phyloP scores from a whole-genome alignment of 2,888 invertebrate genomes.

The Himalopsyche kuldschensis region DNA sequence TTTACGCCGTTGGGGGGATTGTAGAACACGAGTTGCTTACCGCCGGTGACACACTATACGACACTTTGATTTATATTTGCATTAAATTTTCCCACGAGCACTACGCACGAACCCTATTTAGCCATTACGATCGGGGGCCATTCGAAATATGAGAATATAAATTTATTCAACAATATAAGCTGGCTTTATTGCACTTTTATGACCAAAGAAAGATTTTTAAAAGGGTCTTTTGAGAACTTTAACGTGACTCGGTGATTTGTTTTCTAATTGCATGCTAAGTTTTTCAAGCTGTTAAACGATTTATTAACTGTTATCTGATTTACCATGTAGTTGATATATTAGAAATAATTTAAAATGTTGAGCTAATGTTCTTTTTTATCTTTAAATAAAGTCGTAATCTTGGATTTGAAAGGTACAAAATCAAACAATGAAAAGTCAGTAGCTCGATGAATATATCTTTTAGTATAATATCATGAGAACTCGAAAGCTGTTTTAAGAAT shows the following conservation, averaged over 20 bases:
- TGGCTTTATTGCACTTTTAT: constrained; percentile 18
- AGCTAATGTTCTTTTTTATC: neutral
- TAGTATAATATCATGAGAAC: too few relatives aligned
- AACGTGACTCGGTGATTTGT: neutral
- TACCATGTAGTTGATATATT: neutral
- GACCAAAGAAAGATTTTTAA: neutral
- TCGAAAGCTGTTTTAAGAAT: too few relatives aligned
- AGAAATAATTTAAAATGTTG: neutral
- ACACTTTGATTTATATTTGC: constrained; percentile 26
- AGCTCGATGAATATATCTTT: too few relatives aligned
- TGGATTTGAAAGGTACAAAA: neutral
- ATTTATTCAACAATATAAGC: constrained; percentile 6
- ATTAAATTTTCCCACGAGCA: constrained; percentile 18
- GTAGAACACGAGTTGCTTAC: constrained; percentile 23
- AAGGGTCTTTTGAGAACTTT: neutral
- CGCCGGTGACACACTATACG: constrained; percentile 29
- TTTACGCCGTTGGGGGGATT: constrained; percentile 18
- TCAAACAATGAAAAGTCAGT: neutral
- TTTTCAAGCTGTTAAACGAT: neutral
- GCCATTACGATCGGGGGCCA: neutral
- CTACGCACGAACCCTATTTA: neutral
- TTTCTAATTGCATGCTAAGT: neutral
- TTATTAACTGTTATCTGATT: neutral
- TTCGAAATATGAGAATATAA: constrained; percentile 4
- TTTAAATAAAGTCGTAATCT: neutral